These are phyloP conservation scores for Tokudaia tokunoshimensis DNA, from an alignment of 2,797 vertebrate species.

Conservation along the genomic window DNA sequence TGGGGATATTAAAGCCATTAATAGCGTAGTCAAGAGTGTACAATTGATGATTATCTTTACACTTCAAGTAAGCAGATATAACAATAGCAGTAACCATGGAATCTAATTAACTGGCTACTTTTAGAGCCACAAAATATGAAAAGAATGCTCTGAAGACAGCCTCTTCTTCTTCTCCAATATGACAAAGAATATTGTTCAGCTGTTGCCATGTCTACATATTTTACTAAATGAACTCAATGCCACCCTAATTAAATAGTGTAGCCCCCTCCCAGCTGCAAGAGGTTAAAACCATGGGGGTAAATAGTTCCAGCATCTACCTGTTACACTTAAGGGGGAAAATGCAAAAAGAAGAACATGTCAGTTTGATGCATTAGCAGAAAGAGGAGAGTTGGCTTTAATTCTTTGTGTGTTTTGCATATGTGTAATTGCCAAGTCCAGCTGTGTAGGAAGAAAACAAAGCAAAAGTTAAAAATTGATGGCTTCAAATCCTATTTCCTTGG, in stretches of 20 bases:
- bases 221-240: slow-evolving; percentile 56
- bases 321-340: slow-evolving; percentile 53
- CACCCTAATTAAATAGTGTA: slow-evolving; percentile 60
- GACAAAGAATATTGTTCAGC: slow-evolving; percentile 77
- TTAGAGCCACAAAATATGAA: slow-evolving; percentile 85
- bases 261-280: slow-evolving; percentile 48
- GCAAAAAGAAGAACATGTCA: background rate
- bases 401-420: slow-evolving; percentile 37
- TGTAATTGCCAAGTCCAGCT: background rate
- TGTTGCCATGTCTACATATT: slow-evolving; percentile 65
- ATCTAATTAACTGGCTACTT: slow-evolving; percentile 88
- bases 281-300: slow-evolving; percentile 68
- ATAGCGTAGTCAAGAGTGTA: slow-evolving; percentile 87
- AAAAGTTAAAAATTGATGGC: background rate
- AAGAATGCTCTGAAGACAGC: slow-evolving; percentile 82
- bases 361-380: background rate
- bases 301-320: slow-evolving; percentile 43
- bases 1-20: slow-evolving; percentile 87
- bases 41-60: slow-evolving; percentile 88
- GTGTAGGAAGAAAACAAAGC: slow-evolving; percentile 46
- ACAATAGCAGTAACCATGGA: slow-evolving; percentile 87
- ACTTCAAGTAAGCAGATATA: slow-evolving; percentile 88
- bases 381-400: slow-evolving; percentile 45
- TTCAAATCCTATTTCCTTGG: slow-evolving; percentile 4
- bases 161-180: slow-evolving; percentile 76